These are phyloP conservation scores for Macroglossus sobrinus DNA, from an alignment of 2,113 vertebrate species.

Conservation along the genomic window DNA sequence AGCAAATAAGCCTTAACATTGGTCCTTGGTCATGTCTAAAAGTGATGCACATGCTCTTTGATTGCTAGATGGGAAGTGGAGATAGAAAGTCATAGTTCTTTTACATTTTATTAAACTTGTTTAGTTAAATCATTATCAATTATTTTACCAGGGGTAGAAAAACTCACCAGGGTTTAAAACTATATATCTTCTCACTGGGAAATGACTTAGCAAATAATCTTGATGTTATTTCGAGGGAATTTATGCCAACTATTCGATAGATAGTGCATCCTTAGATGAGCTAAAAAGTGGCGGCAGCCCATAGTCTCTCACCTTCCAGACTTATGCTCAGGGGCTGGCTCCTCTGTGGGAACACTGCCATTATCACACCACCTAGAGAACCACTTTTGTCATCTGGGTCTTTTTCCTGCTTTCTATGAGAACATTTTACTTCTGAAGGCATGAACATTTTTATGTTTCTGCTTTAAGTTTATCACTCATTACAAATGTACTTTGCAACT, in stretches of 20 bases:
- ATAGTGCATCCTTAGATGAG: not conserved
- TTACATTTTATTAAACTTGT: not conserved
- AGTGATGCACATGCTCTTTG: not conserved
- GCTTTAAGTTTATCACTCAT: not conserved
- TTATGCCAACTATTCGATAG: not conserved
- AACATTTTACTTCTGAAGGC: not conserved
- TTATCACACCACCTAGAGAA: not conserved
- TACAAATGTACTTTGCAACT: not conserved
- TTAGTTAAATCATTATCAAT: not conserved
- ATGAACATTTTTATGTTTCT: not conserved
- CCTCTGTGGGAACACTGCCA: not conserved
- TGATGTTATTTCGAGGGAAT: not conserved
- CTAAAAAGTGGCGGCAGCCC: not conserved
- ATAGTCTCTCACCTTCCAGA: rapidly evolving
- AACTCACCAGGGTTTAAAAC: not conserved
- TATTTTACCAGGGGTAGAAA: not conserved
- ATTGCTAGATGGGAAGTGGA: not conserved
- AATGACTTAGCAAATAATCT: not conserved
- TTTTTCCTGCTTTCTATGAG: not conserved
- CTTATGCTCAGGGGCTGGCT: not conserved
- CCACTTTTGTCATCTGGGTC: not conserved
- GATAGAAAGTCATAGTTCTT: not conserved
- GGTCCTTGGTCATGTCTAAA: not conserved
- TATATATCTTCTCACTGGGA: not conserved
- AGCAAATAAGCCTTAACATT: rapidly evolving